phyloP scores from a whole-genome alignment of 2,797 vertebrate genomes.

The Dryobates pubescens region DNA sequence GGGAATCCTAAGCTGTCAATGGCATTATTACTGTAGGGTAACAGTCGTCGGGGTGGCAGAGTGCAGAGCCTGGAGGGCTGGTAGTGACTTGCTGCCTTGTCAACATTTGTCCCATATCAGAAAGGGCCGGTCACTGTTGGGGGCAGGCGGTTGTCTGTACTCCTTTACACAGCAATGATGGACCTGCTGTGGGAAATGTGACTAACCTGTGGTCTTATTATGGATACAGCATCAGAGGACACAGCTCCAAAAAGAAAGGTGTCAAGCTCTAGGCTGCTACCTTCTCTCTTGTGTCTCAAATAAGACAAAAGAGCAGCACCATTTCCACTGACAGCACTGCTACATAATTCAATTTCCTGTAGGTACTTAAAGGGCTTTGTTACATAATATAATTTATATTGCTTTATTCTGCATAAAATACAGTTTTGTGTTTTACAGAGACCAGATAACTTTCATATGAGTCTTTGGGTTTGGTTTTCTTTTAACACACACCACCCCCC shows the following conservation, averaged over 20 bases:
- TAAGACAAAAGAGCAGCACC: not conserved
- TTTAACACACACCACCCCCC: too few species aligned
- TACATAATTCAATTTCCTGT: not conserved
- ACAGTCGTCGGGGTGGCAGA: not conserved
- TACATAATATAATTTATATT: not conserved
- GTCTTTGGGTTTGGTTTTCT: not conserved
- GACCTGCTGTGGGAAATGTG: fast-evolving
- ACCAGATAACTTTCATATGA: not conserved
- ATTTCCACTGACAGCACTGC: not conserved
- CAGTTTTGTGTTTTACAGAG: not conserved
- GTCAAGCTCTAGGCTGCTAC: not conserved
- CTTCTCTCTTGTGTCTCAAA: not conserved
- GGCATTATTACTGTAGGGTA: not conserved
- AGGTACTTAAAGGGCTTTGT: not conserved
- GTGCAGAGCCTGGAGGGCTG: not conserved
- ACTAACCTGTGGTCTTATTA: not conserved
- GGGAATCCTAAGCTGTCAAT: not conserved
- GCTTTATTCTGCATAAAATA: not conserved
- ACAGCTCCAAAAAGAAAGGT: not conserved
- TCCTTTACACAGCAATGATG: fast-evolving
- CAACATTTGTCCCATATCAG: fast-evolving
- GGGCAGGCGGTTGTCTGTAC: not conserved
- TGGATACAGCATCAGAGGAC: fast-evolving
- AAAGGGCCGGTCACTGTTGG: not conserved
- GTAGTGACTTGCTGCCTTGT: not conserved